Evolutionary conservation across 2,797 vertebrate species (phyloP).

Genomic region (Notolabrus celidotus): DNA sequence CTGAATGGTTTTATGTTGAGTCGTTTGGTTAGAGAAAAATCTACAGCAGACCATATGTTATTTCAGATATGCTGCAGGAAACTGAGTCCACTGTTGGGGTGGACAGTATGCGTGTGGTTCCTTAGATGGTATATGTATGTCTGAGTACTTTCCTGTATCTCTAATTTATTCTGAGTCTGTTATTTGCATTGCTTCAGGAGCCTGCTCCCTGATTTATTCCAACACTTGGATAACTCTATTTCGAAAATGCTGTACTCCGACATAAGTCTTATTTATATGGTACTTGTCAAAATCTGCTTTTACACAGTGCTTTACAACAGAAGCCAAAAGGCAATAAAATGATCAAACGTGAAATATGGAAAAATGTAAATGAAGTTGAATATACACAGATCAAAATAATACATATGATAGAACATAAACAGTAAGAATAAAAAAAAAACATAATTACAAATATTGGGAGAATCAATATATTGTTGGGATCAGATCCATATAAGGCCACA

Average conservation of each 20-base stretch:
- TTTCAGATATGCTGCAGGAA: slow-evolving; percentile 7
- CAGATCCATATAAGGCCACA: too few species aligned
- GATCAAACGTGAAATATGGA: too few species aligned
- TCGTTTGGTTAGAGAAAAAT: slow-evolving; percentile 29
- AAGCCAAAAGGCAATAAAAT: too few species aligned
- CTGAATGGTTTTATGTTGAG: slow-evolving; percentile 37
- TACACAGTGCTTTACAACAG: not conserved
- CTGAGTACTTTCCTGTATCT: slow-evolving; percentile 2
- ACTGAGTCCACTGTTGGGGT: slow-evolving; percentile 7
- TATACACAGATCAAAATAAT: too few species aligned
- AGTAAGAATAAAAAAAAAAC: too few species aligned
- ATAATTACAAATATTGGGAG: too few species aligned
- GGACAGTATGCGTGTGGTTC: slow-evolving; percentile 6
- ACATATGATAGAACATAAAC: too few species aligned
- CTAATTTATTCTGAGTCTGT: slow-evolving; percentile 34
- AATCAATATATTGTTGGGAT: too few species aligned
- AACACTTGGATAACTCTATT: slow-evolving; percentile 39
- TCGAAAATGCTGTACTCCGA: not conserved
- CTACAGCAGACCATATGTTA: not conserved
- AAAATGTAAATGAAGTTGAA: too few species aligned
- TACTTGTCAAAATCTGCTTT: not conserved
- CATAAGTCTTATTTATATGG: too few species aligned
- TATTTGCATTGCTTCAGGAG: slow-evolving; percentile 45
- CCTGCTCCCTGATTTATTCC: slow-evolving; percentile 40
- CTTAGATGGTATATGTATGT: not conserved